These are phyloP conservation scores for Hypotaenidia okinawae DNA, from an alignment of 2,797 vertebrate genomes.

Conservation along the genomic window DNA sequence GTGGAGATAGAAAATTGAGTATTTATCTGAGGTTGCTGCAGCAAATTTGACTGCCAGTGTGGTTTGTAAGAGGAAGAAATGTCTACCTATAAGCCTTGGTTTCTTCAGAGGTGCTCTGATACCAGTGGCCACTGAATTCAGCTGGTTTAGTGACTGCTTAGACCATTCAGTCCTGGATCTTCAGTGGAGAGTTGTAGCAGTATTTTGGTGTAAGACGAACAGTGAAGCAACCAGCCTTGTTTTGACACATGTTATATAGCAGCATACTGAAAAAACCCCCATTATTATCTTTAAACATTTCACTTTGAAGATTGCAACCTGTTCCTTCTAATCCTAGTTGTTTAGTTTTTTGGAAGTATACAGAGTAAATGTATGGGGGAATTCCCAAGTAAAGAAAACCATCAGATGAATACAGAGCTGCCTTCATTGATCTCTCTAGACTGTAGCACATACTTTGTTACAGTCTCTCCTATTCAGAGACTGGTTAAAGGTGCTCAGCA, in stretches of 20 bases:
- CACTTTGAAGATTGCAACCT: neutral
- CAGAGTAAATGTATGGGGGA: neutral
- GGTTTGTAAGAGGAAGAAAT: neutral
- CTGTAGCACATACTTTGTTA: neutral
- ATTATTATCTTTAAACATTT: neutral
- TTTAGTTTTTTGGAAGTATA: neutral
- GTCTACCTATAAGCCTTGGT: neutral
- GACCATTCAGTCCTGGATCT: neutral
- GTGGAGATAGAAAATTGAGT: neutral
- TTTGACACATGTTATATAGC: neutral
- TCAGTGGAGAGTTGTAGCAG: neutral
- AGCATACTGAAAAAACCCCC: neutral
- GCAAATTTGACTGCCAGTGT: neutral
- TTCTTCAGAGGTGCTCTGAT: neutral
- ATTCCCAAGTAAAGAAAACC: neutral
- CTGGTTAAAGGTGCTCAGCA: neutral
- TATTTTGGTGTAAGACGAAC: neutral
- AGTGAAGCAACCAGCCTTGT: neutral
- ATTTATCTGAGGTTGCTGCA: neutral
- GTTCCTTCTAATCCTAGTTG: neutral
- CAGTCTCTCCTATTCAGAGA: neutral
- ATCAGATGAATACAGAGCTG: neutral
- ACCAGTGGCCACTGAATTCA: neutral
- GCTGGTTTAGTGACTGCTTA: neutral
- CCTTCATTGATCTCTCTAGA: neutral